These are phyloP conservation scores for Tholera decimalis DNA, from an alignment of 2,888 invertebrate species.

Conservation along the genomic window DNA sequence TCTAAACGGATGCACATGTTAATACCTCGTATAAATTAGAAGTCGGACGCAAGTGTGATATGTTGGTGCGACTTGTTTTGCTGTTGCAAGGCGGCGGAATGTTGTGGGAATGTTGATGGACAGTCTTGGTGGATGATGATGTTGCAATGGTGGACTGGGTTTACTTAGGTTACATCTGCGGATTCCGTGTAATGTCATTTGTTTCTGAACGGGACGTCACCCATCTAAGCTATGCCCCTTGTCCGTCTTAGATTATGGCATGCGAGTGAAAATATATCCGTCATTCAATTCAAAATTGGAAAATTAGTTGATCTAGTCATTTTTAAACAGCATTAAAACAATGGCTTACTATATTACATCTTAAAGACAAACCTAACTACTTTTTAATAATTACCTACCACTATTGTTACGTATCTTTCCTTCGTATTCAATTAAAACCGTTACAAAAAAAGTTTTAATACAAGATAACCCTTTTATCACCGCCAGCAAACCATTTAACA, in stretches of 20 bases:
- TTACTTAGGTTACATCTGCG: background rate
- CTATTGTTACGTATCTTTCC: background rate
- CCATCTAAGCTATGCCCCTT: background rate
- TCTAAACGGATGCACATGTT: slow-evolving; percentile 73
- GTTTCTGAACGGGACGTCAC: background rate
- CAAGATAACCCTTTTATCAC: slow-evolving; percentile 57
- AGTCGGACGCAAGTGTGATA: slow-evolving; percentile 47
- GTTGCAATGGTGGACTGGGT: slow-evolving; percentile 13
- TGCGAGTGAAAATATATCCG: background rate
- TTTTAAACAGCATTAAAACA: background rate
- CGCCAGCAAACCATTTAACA: slow-evolving; percentile 61
- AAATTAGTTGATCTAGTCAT: background rate
- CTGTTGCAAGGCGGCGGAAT: slow-evolving; percentile 7
- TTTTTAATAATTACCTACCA: background rate
- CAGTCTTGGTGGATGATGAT: slow-evolving; percentile 14
- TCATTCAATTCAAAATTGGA: background rate
- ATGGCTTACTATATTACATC: background rate
- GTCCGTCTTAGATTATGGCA: background rate
- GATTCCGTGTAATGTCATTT: slow-evolving; percentile 14
- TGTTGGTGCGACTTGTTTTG: slow-evolving; percentile 24
- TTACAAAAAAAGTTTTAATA: background rate
- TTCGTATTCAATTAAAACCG: background rate
- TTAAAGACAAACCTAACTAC: background rate
- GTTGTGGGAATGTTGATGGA: slow-evolving; percentile 23
- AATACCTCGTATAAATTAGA: slow-evolving; percentile 75